Evolutionary conservation across 2,888 invertebrate species (phyloP).

Genomic region (Andrena praecox): DNA sequence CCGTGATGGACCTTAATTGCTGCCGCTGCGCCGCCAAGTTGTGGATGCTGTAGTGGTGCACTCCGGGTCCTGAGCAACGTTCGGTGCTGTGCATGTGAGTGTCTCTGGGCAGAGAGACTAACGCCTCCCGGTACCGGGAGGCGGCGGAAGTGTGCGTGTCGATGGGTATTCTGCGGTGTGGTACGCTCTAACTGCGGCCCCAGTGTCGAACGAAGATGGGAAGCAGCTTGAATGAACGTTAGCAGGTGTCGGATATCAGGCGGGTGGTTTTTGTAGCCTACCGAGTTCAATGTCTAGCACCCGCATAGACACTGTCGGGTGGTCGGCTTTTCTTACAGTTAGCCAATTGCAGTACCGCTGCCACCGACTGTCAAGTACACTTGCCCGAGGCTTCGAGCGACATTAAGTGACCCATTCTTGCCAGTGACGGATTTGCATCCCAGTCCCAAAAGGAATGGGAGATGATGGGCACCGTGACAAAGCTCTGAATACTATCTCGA

Average conservation of each 20-base stretch:
- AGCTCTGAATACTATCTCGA: not conserved
- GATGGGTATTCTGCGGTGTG: not conserved
- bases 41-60: not conserved
- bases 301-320: too few relatives aligned
- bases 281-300: too few relatives aligned
- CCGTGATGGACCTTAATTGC: not conserved
- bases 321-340: too few relatives aligned
- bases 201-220: too few relatives aligned
- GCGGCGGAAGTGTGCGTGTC: too few relatives aligned
- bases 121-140: too few relatives aligned
- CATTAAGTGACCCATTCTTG: not conserved
- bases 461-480: not conserved
- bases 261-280: too few relatives aligned
- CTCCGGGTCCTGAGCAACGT: not conserved
- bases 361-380: not conserved
- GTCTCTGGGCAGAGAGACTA: too few relatives aligned
- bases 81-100: not conserved
- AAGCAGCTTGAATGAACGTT: not conserved
- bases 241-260: not conserved
- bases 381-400: not conserved
- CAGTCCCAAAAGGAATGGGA: not conserved
- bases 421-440: not conserved
- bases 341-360: not conserved
- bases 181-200: not conserved
- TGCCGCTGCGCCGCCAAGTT: not conserved